phyloP scores from a whole-genome alignment of 2,113 vertebrate genomes.

The Ceuthmochares aereus region DNA sequence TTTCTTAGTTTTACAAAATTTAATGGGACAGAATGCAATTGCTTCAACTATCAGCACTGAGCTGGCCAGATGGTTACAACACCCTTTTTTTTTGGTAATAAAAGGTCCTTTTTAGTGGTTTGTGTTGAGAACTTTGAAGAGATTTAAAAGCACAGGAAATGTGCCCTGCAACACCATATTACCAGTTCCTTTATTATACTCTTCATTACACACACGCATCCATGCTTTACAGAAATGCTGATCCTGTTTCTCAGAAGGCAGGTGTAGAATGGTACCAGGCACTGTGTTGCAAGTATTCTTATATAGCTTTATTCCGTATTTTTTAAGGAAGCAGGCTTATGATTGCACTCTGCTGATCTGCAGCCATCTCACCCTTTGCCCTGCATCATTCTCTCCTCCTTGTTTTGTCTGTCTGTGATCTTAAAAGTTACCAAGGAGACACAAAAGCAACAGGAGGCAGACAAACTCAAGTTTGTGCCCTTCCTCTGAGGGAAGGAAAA shows the following conservation, averaged over 20 bases:
- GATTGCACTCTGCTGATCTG: neutral
- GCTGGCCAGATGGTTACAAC: neutral
- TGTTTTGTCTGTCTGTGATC: neutral
- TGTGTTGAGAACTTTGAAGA: neutral
- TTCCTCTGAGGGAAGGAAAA: neutral
- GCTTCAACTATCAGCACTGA: neutral
- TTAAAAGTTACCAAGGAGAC: neutral
- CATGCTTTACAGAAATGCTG: neutral
- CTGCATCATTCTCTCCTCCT: neutral
- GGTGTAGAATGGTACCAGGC: neutral
- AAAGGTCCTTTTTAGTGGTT: neutral
- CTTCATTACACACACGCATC: neutral
- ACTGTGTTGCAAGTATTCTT: neutral
- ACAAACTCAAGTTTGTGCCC: neutral
- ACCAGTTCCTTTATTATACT: neutral
- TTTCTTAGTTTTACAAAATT: slow-evolving; percentile 46
- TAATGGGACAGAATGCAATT: slow-evolving; percentile 58
- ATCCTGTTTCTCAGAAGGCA: neutral
- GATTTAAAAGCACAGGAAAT: neutral
- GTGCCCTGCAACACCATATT: neutral
- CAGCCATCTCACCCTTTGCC: neutral
- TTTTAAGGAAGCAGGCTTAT: neutral
- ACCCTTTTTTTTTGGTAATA: neutral
- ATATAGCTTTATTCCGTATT: neutral
- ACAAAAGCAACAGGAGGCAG: neutral